phyloP scores from a whole-genome alignment of 2,113 vertebrate genomes.

The Calidris pygmaea region DNA sequence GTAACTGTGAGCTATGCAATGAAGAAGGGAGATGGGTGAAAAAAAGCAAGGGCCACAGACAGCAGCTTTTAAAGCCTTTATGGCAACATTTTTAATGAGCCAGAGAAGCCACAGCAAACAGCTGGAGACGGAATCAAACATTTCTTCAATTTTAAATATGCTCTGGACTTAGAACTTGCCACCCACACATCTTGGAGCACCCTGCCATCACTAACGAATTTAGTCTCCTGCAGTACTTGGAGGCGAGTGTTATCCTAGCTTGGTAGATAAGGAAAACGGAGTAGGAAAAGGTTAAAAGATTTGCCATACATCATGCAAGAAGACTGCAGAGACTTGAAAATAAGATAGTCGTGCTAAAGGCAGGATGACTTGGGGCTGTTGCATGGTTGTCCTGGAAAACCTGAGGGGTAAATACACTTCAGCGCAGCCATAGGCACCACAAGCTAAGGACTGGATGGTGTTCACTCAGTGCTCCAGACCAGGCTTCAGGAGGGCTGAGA shows the following conservation, averaged over 20 bases:
- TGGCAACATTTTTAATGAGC: neutral
- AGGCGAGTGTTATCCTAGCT: neutral
- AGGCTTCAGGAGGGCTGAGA: neutral
- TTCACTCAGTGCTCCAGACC: neutral
- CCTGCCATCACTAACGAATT: neutral
- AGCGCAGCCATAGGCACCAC: neutral
- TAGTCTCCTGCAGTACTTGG: neutral
- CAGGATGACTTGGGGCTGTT: neutral
- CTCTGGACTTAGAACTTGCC: neutral
- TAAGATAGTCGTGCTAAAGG: neutral
- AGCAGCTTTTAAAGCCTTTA: neutral
- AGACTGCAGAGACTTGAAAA: neutral
- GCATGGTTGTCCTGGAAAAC: neutral
- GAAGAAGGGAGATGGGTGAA: neutral
- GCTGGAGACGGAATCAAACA: neutral
- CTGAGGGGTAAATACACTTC: neutral
- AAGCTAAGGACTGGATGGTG: neutral
- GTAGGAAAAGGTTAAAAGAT: neutral
- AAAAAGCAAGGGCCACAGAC: neutral
- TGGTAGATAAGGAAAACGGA: neutral
- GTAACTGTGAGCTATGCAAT: neutral
- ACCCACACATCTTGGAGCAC: neutral
- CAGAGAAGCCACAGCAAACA: neutral
- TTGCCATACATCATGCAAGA: neutral
- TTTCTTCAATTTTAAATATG: neutral